These are phyloP conservation scores for Brachypodius melanocephalos DNA, from an alignment of 2,113 vertebrate genomes.

Conservation along the genomic window DNA sequence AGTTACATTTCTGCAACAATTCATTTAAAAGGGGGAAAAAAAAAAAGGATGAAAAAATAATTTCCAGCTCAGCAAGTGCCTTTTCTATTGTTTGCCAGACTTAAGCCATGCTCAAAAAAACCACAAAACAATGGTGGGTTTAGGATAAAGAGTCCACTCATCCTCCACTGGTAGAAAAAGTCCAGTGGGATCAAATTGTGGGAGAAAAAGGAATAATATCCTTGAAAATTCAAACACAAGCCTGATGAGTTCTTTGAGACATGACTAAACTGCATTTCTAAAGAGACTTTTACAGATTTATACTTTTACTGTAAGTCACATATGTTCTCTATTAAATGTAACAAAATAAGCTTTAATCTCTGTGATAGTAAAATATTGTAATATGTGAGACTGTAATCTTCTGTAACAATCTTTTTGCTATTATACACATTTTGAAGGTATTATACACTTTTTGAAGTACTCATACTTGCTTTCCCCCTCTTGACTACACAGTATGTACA, in stretches of 20 bases:
- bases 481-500: not conserved
- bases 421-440: not conserved
- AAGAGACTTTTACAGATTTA: not conserved
- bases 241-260: not conserved
- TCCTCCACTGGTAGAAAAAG: not conserved
- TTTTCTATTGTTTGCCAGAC: not conserved
- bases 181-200: not conserved
- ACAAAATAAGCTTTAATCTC: slow-evolving; percentile 29
- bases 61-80: not conserved
- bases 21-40: not conserved
- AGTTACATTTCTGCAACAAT: not conserved
- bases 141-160: not conserved
- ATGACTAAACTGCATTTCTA: not conserved
- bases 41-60: not conserved
- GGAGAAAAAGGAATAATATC: not conserved
- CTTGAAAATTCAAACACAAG: not conserved
- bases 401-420: not conserved
- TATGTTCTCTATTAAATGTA: not conserved
- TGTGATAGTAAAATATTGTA: not conserved
- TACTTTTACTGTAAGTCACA: not conserved
- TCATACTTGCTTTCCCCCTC: not conserved
- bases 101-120: not conserved
- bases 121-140: not conserved
- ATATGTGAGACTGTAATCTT: not conserved
- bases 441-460: not conserved